Conservation (phyloP, 2,888 invertebrate species). For the Liopterus haemorrhoidalis region DNA sequence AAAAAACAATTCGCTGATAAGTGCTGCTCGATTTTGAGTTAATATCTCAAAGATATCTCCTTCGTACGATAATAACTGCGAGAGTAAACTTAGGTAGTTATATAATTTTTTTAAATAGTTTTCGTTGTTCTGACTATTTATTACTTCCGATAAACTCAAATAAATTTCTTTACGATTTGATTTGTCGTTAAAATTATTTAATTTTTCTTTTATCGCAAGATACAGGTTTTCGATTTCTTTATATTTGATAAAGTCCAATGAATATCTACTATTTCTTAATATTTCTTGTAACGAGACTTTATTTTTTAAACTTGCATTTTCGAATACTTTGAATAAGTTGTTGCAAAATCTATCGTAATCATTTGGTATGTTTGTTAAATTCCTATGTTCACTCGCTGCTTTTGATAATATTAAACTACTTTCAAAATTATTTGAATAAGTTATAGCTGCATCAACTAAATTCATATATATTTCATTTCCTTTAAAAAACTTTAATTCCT, state of each 20-base stretch:
- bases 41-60: constrained; percentile 39
- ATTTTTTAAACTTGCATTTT: constrained; percentile 31
- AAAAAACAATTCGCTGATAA: constrained; percentile 63
- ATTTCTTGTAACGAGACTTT: constrained; percentile 35
- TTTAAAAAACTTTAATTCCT: constrained; percentile 36
- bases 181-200: constrained; percentile 43
- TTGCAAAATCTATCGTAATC: constrained; percentile 37
- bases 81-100: constrained; percentile 55
- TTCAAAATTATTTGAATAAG: constrained; percentile 36
- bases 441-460: constrained; percentile 41
- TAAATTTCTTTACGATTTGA: constrained; percentile 50
- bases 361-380: constrained; percentile 30
- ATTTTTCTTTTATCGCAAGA: constrained; percentile 45
- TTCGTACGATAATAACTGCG: constrained; percentile 45
- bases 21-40: constrained; percentile 50
- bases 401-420: constrained; percentile 36
- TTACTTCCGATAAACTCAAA: constrained; percentile 31
- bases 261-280: constrained; percentile 35
- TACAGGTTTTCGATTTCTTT: constrained; percentile 35
- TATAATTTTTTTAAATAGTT: constrained; percentile 51
- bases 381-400: constrained; percentile 33
- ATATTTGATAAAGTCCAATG: constrained; percentile 33
- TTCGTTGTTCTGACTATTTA: not conserved
- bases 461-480: constrained; percentile 43
- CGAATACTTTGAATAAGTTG: constrained; percentile 34